Evolutionary conservation across 2,113 vertebrate genomes (phyloP).

Genomic region (Channa argus): DNA sequence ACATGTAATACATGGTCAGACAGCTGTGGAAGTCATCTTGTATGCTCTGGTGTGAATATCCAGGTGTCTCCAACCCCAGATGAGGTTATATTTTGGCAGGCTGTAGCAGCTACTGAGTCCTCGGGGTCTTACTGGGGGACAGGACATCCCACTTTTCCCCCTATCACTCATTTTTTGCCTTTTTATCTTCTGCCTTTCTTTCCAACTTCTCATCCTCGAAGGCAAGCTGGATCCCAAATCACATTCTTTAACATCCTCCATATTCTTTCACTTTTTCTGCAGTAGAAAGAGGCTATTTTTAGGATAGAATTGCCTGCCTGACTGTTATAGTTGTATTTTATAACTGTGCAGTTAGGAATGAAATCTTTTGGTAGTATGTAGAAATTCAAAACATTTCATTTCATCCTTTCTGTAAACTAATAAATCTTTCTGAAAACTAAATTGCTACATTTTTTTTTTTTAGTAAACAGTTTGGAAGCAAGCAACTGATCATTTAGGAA

Average conservation of each 20-base stretch:
- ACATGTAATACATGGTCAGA: constrained; percentile 73
- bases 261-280: constrained; percentile 5
- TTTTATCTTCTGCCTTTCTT: constrained; percentile 30
- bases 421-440: no score
- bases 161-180: constrained; percentile 66
- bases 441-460: no score
- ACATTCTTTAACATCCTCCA: constrained; percentile 6
- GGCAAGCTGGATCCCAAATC: constrained; percentile 20
- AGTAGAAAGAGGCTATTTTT: constrained; percentile 30
- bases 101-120: constrained; percentile 73
- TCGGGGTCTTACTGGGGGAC: constrained; percentile 63
- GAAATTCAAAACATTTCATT: no score
- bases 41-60: constrained; percentile 70
- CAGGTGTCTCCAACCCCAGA: constrained; percentile 75
- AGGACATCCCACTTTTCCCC: constrained; percentile 69
- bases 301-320: neutral
- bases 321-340: constrained; percentile 11
- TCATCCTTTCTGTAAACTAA: no score
- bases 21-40: constrained; percentile 77
- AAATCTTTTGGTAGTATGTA: no score
- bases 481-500: no score
- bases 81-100: constrained; percentile 81
- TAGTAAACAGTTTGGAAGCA: no score
- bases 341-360: no score
- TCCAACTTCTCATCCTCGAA: constrained; percentile 52